Base-by-base conservation (phyloP, 92 coral and sea anemone species). In the Palythoa grandiflora region DNA sequence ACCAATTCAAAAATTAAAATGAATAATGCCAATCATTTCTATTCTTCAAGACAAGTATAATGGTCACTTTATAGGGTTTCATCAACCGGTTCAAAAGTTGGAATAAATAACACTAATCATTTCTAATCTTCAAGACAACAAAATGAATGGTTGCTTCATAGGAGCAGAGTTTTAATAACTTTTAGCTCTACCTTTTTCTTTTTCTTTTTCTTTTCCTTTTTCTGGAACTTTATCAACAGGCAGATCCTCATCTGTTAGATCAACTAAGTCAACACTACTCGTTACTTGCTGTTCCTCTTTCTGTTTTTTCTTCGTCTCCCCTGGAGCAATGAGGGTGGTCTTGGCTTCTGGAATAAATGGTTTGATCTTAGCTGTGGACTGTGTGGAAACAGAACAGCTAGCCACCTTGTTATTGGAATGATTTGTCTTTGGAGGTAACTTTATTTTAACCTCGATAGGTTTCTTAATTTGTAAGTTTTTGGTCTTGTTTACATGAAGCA, bases 191-290 rank as follows among this genome's bases (percentile, higher is more conserved):
- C 15, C 50, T 52, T 37, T 19, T 15, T 48, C 74, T 44, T 65
- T 28, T 61, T 19, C 13, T 47, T 40, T 63, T 20, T 66, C 86
- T 80, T 21, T 44, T 40, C 35, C 84, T 17, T 79, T 79, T 9
- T 35, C 21, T 2, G 83, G 35, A 78, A 57, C 83, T 78, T 78
- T 78, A 52, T 59, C 84, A 4, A 59, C 28, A 15, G 84, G 71
- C 14, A 78, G 70, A 39, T 80, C 85, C 36, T 80, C 85, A 9
- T 80, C 85, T 5, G 72, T 63, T 48, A 60, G 9, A 28, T 80
- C 85, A n/a, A 61, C 73, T 12, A 80, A 53, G n/a, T 63, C 85
- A 37, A 80, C 60, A 44, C 85, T 80, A 15, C 85, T 80, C 9
- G 57, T 80, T 2, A 80, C 85, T 36, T 36, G 75, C 16, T 11